Evolutionary conservation across 2,888 invertebrate genomes (phyloP), one percentile per base, ranked within the genome.

Genomic region (Drosophila prolongata): DNA sequence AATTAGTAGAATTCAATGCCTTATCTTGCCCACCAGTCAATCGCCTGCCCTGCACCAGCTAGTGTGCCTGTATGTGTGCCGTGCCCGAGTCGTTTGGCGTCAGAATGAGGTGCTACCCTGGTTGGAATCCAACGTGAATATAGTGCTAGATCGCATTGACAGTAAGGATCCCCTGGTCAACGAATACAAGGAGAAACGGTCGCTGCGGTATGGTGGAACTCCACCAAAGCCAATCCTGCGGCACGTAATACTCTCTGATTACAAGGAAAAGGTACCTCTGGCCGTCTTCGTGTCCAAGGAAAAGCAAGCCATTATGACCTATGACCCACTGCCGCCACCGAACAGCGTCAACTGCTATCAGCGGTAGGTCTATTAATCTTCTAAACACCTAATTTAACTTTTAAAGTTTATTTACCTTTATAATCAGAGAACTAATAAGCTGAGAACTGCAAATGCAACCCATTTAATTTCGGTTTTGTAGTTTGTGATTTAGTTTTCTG

Each of bases 31-130:
- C 11, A 47, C 34, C 27, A 92, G 94, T 75, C 95, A 95, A 92
- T 93, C 94, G 11, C 92, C 93, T 35, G 94, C 96, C 9, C 91
- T 97, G 64, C 94, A 94, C 74, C 95, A 96, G 85, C 91, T 97
- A 54, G 94, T 95, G 70, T 93, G 94, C 42, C 92, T 98, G 73
- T 97, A 97, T 89, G 94, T 96, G 14, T 94, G 94, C 60, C 94
- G 97, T 52, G 95, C 94, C 77, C 95, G 94, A 89, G 94, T 95
- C 57, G 93, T 97, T 53, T 98, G 97, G 97, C 96, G 96, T 87
- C 95, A 96, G 78, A 93, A 94, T 16, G 95, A 95, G 70, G 93
- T 96, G 54, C 89, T 97, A 55, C 93, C 94, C 0, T 97, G 97
- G 96, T 90, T 98, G 66, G 97, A 97, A 89, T 93, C 92, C 59